Evolutionary conservation across 1,140 invertebrate genomes (phyloP).

Genomic region (Drosophila gunungcola): DNA sequence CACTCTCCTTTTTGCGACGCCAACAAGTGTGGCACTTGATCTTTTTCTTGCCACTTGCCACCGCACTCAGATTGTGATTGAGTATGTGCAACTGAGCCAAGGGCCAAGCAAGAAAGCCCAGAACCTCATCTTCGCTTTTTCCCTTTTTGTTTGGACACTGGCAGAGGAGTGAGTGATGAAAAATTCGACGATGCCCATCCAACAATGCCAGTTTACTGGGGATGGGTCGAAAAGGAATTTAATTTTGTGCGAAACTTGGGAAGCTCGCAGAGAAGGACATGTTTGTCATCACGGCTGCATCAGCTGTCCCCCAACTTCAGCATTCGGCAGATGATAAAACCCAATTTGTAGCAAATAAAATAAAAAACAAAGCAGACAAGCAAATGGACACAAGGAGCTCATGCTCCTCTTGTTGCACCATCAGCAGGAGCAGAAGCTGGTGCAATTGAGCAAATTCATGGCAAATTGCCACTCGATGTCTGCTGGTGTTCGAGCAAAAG

Average conservation of each 20-base stretch:
- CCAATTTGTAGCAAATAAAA: conserved; percentile 74
- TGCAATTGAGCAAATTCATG: conserved; percentile 61
- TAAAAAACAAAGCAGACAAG: conserved; percentile 53
- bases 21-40: conserved; percentile 80
- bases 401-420: conserved; percentile 20
- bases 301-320: conserved; percentile 39
- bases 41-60: conserved; percentile 68
- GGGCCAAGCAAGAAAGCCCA: not conserved
- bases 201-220: conserved; percentile 48
- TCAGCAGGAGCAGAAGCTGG: conserved; percentile 21
- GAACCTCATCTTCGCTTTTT: conserved; percentile 11
- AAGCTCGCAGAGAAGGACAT: conserved; percentile 24
- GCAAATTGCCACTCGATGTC: conserved; percentile 60
- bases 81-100: conserved; percentile 56
- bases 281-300: conserved; percentile 40
- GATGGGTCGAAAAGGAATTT: conserved; percentile 57
- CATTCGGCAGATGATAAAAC: conserved; percentile 47
- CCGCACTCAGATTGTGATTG: conserved; percentile 54
- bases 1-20: conserved; percentile 61
- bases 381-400: conserved; percentile 7
- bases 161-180: conserved; percentile 29
- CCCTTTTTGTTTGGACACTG: conserved; percentile 28
- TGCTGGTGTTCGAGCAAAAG: conserved; percentile 3
- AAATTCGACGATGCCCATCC: conserved; percentile 46
- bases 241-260: conserved; percentile 64